Evolutionary conservation across 1,140 invertebrate genomes (phyloP).

Genomic region (Pseudomyrmex flavicornis): DNA sequence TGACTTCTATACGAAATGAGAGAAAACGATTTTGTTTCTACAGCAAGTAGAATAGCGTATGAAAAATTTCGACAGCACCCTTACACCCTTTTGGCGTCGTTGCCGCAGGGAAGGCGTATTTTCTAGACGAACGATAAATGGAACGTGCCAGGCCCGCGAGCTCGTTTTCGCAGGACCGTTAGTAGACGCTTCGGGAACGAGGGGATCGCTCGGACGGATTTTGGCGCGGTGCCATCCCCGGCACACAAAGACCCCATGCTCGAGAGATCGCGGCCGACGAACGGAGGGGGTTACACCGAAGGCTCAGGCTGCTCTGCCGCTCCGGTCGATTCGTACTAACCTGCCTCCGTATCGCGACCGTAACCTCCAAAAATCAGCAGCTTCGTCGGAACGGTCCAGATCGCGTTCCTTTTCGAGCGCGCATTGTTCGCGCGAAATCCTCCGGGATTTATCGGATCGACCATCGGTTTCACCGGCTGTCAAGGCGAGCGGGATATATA

Average conservation of each 20-base stretch:
- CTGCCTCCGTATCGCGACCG: slow-evolving; percentile 67
- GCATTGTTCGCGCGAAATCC: slow-evolving; percentile 20
- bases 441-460: not conserved
- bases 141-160: slow-evolving; percentile 68
- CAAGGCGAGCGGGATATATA: not conserved
- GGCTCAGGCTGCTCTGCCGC: slow-evolving; percentile 7
- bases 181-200: slow-evolving; percentile 73
- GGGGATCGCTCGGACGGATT: slow-evolving; percentile 78
- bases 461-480: not conserved
- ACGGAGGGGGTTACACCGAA: slow-evolving; percentile 19
- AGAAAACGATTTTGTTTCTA: not conserved
- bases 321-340: slow-evolving; percentile 67
- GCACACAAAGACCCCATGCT: slow-evolving; percentile 70
- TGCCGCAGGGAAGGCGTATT: slow-evolving; percentile 62
- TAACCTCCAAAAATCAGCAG: slow-evolving; percentile 65
- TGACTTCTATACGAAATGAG: too few species aligned
- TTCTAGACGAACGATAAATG: slow-evolving; percentile 77
- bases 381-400: slow-evolving; percentile 18
- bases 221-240: slow-evolving; percentile 79
- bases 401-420: not conserved
- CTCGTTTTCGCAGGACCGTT: slow-evolving; percentile 80
- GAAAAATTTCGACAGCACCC: slow-evolving; percentile 50
- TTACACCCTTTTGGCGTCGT: slow-evolving; percentile 57
- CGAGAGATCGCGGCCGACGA: slow-evolving; percentile 53
- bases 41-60: not conserved